phyloP scores from a whole-genome alignment of 2,113 vertebrate genomes.

The Dromaius novaehollandiae region DNA sequence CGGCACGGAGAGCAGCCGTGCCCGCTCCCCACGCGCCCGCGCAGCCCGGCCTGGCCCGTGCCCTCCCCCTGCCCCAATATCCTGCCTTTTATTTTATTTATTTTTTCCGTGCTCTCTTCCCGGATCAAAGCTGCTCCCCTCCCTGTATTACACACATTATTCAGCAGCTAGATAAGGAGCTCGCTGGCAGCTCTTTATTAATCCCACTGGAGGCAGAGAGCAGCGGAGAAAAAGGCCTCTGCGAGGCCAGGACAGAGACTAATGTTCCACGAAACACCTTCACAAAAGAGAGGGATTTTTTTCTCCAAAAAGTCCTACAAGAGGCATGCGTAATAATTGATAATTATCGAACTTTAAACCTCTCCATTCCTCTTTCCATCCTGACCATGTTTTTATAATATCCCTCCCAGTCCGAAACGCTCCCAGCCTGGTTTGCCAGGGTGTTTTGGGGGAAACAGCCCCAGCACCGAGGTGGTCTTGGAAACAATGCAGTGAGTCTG shows the following conservation, averaged over 20 bases:
- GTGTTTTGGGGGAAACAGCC: not conserved
- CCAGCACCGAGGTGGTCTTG: not conserved
- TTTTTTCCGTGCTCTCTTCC: not conserved
- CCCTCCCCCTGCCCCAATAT: not conserved
- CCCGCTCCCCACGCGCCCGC: not conserved
- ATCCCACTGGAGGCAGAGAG: conserved; percentile 47
- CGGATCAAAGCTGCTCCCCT: conserved; percentile 23
- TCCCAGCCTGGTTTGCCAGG: not conserved
- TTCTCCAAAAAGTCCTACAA: conserved; percentile 5
- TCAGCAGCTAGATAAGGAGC: conserved; percentile 40
- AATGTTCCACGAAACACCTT: conserved; percentile 21
- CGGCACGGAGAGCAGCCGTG: not conserved
- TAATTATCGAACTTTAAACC: conserved; percentile 32
- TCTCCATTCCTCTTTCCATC: not conserved
- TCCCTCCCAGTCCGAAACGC: not conserved
- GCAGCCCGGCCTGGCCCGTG: conserved; percentile 4
- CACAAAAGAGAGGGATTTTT: not conserved
- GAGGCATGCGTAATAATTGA: conserved; percentile 41
- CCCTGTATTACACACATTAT: conserved; percentile 29
- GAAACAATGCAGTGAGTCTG: not conserved
- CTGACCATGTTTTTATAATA: not conserved
- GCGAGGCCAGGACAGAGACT: conserved; percentile 18
- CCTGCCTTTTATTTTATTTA: not conserved
- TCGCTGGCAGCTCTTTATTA: conserved; percentile 60
- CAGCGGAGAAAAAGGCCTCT: not conserved